Conservation (phyloP, 2,797 vertebrate species). For the Octomys mimax region DNA sequence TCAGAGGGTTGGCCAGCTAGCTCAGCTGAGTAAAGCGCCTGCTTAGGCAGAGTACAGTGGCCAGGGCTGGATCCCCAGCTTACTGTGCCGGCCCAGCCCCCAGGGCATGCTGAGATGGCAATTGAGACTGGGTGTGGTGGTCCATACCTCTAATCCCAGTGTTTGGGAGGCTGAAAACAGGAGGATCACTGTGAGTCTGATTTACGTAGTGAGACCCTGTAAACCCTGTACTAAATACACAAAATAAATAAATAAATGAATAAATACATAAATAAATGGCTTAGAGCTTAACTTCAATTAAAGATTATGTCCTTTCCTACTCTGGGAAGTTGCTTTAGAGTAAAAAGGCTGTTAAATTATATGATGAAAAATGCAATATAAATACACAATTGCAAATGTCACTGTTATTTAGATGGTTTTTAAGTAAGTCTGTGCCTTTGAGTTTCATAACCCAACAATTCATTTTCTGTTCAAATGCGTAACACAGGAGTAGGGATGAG, state of each 20-base stretch:
- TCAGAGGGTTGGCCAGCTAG: not conserved
- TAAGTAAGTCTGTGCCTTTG: not conserved
- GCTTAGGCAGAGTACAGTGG: no score
- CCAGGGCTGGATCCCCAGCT: no score
- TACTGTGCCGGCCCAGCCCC: no score
- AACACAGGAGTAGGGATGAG: not conserved
- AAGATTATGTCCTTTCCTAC: not conserved
- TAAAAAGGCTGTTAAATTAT: conserved; percentile 1
- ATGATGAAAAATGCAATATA: conserved; percentile 36
- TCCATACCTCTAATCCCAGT: no score
- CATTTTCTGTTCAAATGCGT: not conserved
- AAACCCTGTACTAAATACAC: no score
- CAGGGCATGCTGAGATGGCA: no score
- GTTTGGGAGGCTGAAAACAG: no score
- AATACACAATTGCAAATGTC: conserved; percentile 20
- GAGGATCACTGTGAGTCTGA: no score
- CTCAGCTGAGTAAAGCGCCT: no score
- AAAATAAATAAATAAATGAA: no score
- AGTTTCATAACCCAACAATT: not conserved
- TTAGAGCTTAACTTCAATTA: not conserved
- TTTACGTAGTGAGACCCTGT: no score
- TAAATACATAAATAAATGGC: not conserved
- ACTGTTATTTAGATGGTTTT: conserved; percentile 33
- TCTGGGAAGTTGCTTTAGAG: not conserved
- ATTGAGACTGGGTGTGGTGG: no score